These are phyloP conservation scores for Onychomys torridus DNA, from an alignment of 2,797 vertebrate species.

Conservation along the genomic window DNA sequence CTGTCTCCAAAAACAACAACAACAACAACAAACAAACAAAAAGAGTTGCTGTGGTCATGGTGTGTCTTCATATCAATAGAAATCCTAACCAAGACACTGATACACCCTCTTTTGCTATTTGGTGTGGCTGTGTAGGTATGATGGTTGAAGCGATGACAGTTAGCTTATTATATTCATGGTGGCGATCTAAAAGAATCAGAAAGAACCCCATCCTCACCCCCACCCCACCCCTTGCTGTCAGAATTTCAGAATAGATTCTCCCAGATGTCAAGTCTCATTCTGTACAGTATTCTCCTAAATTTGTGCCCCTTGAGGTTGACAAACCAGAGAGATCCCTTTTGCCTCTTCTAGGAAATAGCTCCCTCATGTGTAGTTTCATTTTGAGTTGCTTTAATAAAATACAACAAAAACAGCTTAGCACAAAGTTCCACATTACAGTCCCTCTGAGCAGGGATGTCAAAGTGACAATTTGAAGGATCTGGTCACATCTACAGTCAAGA, in stretches of 20 bases:
- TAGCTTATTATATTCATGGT: not conserved
- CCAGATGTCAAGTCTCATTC: not conserved
- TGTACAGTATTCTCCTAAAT: not conserved
- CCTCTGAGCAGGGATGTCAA: not conserved
- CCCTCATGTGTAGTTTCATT: not conserved
- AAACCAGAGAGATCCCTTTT: not conserved
- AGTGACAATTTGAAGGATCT: not conserved
- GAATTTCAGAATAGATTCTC: not conserved
- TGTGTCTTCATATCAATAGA: not conserved
- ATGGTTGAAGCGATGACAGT: no score
- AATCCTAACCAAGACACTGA: not conserved
- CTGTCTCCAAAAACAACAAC: no score
- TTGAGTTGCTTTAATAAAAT: not conserved
- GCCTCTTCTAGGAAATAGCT: not conserved
- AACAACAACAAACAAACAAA: no score
- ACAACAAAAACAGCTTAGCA: not conserved
- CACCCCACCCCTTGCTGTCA: not conserved
- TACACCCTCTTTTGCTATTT: not conserved
- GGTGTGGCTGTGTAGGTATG: no score
- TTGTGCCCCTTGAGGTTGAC: not conserved
- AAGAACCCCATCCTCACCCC: no score
- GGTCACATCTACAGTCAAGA: not conserved
- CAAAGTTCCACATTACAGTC: not conserved
- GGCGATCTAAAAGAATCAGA: not conserved
- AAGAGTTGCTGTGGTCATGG: not conserved